Base-by-base conservation (phyloP, 2,888 invertebrate genomes). In the Apodemia hepburni region DNA sequence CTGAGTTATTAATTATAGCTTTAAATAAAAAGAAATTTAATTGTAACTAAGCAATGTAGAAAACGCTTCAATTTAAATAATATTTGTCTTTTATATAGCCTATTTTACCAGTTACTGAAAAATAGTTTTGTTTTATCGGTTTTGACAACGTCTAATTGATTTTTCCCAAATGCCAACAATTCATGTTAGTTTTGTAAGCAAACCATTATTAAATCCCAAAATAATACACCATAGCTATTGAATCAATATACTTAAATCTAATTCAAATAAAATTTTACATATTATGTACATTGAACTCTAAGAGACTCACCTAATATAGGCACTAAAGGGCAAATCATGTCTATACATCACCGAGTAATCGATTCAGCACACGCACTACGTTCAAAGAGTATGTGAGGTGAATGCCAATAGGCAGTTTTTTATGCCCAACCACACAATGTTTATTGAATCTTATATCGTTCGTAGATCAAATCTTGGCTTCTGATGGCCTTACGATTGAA, bases 361-460 rank as follows among this genome's bases (percentile, higher is more conserved):
- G 79, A 76, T 80, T 86, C 85, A 76, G 77, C 69, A 74, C 72
- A 72, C 79, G 54, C 68, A 71, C 80, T 87, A 88, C 89, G 89
- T 89, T 71, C 67, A 68, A 70, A 71, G 73, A 65, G 71, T 71
- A 79, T 81, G 85, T 76, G 83, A 69, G 70, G 66, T 65, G 88
- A 82, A 80, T 90, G 76, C 75, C 77, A 84, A 89, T 81, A 68
- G 71, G 72, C 71, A 75, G 77, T 80, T 88, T 89, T 89, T 90
- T 87, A 86, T 87, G 84, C 78, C 73, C 72, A 72, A 74, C 79
- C 82, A 78, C 80, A 80, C 81, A 74, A 79, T 83, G 85, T 85
- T 84, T 87, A 90, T 88, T 88, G 86, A 88, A 89, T 87, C 80
- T 79, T 74, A 77, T 82, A 83, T 84, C 82, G 76, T 77, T 79